These are phyloP conservation scores for Tetramorium simillimum DNA, from an alignment of 1,140 invertebrate genomes.

Conservation along the genomic window DNA sequence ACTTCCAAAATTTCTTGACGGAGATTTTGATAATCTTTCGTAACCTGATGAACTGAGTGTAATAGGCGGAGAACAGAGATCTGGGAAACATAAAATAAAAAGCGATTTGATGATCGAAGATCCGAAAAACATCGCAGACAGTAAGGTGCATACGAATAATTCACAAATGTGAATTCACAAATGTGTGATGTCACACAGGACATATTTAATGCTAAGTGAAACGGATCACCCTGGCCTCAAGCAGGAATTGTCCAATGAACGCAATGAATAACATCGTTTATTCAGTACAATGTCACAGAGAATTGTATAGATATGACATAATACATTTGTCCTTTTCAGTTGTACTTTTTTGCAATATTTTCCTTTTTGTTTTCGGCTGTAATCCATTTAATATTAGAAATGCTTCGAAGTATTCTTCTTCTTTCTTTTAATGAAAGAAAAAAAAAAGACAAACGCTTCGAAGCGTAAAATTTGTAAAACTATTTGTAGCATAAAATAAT, in stretches of 20 bases:
- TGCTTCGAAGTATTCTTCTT: too few relatives aligned
- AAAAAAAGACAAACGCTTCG: too few relatives aligned
- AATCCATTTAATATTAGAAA: too few relatives aligned
- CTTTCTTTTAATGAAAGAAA: too few relatives aligned
- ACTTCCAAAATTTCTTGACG: constrained; percentile 87
- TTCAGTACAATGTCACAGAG: not conserved
- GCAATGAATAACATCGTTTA: constrained; percentile 9
- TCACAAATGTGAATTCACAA: constrained; percentile 1
- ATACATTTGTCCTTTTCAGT: constrained; percentile 8
- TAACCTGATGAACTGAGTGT: constrained; percentile 87
- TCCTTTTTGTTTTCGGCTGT: not conserved
- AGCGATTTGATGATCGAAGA: constrained; percentile 56
- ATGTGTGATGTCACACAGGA: not conserved
- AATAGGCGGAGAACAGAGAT: constrained; percentile 86
- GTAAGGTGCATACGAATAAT: constrained; percentile 30
- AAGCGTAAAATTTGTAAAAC: too few relatives aligned
- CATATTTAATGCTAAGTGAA: constrained; percentile 26
- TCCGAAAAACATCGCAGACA: constrained; percentile 28
- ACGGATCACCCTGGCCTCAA: constrained; percentile 39
- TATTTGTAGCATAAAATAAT: too few relatives aligned
- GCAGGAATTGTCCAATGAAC: constrained; percentile 34
- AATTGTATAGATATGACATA: constrained; percentile 2
- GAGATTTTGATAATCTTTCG: constrained; percentile 86
- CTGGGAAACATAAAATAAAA: constrained; percentile 69
- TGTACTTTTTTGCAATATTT: not conserved